Percentiles rank a stretch among this genome's conserved stretches.
Conservation (phyloP, 2,797 vertebrate genomes). For the Gallinago solitaria region DNA sequence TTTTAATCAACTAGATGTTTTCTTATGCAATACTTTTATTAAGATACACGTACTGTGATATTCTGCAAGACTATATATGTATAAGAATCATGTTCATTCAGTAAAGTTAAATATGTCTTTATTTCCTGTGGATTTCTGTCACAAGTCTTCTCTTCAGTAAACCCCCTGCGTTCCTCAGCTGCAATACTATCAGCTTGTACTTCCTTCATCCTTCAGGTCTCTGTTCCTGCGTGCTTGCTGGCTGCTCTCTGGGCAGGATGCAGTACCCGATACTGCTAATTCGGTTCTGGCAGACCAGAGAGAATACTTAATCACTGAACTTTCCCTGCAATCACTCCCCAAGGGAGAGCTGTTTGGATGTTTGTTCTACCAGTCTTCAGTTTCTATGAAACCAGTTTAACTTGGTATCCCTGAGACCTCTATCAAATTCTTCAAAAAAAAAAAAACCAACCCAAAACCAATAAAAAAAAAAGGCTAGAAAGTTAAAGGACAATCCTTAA, state of each 20-base stretch:
- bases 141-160: background rate
- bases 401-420: background rate
- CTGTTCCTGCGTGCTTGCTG: background rate
- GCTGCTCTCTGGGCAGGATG: background rate
- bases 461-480: background rate
- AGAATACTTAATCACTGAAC: background rate
- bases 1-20: background rate
- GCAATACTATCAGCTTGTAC: background rate
- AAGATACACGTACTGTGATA: background rate
- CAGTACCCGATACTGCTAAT: background rate
- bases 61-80: background rate
- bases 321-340: rapidly evolving
- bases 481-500: background rate
- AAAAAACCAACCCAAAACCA: background rate
- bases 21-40: background rate
- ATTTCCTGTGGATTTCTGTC: background rate
- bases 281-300: background rate
- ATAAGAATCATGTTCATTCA: background rate
- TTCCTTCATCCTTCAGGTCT: background rate
- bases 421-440: background rate
- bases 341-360: background rate
- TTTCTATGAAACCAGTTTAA: background rate
- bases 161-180: background rate
- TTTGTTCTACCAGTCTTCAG: background rate
- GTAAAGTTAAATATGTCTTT: background rate